Conservation (phyloP, 2,113 vertebrate species). For the Gyps fulvus region DNA sequence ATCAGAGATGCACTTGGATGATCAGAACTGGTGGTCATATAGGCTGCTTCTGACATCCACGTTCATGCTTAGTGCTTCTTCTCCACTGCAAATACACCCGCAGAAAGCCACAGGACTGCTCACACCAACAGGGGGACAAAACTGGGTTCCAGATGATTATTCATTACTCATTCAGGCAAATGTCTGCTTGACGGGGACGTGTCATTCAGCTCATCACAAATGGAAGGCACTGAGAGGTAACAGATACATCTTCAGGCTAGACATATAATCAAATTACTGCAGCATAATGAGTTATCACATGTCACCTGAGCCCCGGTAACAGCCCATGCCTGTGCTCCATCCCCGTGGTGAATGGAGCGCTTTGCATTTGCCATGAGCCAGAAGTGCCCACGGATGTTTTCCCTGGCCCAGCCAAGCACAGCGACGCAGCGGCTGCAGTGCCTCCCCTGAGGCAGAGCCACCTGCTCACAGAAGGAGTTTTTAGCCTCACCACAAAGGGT, state of each 20-base stretch:
- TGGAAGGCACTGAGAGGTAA: background rate
- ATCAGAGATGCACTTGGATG: background rate
- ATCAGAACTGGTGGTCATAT: background rate
- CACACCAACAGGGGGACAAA: background rate
- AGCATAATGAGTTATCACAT: background rate
- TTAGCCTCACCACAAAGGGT: background rate
- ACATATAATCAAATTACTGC: background rate
- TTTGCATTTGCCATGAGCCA: background rate
- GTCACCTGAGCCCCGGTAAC: background rate
- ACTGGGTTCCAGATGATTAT: background rate
- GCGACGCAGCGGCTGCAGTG: rapidly evolving
- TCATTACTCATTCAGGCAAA: background rate
- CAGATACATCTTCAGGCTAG: background rate
- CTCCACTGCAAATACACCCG: background rate
- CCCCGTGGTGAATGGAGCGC: background rate
- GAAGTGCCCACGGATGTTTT: background rate
- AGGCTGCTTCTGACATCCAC: background rate
- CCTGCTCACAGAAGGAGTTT: background rate
- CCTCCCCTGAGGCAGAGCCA: background rate
- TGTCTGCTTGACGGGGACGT: background rate
- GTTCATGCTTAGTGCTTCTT: background rate
- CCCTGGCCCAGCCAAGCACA: background rate
- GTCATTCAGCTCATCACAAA: background rate
- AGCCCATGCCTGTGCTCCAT: background rate
- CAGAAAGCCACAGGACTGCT: background rate